Evolutionary conservation across 2,888 invertebrate species (phyloP), one percentile per base, ranked within the genome.

Genomic region (Tetanocera ferruginea): DNA sequence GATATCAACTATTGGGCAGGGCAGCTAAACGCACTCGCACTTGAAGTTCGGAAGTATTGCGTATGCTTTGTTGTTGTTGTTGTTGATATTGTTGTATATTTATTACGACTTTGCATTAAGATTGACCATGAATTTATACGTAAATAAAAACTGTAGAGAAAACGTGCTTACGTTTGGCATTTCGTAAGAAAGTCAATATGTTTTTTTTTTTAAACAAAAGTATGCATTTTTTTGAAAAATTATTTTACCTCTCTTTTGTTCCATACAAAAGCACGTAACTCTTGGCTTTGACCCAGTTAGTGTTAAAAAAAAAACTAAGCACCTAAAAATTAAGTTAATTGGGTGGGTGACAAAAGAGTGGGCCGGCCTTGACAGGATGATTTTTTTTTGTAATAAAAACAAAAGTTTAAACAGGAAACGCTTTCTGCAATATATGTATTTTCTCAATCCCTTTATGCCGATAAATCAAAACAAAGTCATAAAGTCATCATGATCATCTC

Each of bases 221-320:
- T 23, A 74, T 75, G 11, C 28, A 31, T 55, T 60, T 67, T 71
- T 77, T 71, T 11, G n/a, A n/a, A n/a, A n/a, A 70, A 55, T 25
- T 78, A 31, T 78, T 60, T 75, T 67, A 77, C 83, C 82, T 84
- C 81, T 70, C 81, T 85, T 43, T 43, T 43, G 43, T 43, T 43
- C 81, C 83, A 85, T 79, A 77, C 71, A 49, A 64, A 72, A 78
- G 77, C 81, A 80, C 80, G 51, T 57, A 76, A 76, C 77, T 74
- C 78, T 77, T 84, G 85, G 86, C 85, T 85, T 85, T 85, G 86
- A 85, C 86, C 86, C 81, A 80, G 69, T 86, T 85, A 73, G 80
- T 78, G 80, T 80, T 79, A 73, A 25, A 49, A 49, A 25, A 49
- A 49, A 69, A 3, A 25, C n/a, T 14, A 34, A 64, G 34, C 25